These are phyloP conservation scores for Elachura formosa DNA, from an alignment of 2,113 vertebrate species.

Conservation along the genomic window DNA sequence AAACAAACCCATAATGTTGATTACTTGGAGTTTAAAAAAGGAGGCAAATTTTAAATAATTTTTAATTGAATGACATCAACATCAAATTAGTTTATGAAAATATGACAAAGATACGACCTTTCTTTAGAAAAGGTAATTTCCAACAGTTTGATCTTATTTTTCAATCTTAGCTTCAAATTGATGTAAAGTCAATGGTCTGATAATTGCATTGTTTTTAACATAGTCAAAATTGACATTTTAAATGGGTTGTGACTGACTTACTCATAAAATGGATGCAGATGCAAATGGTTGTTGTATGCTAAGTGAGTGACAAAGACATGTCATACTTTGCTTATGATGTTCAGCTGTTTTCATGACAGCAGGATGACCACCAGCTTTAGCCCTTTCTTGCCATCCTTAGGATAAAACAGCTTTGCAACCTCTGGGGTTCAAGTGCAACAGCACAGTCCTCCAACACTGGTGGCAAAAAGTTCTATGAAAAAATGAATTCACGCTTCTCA, in stretches of 20 bases:
- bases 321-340: too few relatives aligned
- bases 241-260: not conserved
- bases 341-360: not conserved
- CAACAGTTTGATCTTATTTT: not conserved
- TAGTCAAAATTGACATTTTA: not conserved
- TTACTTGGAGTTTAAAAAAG: not conserved
- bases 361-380: not conserved
- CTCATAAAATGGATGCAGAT: not conserved
- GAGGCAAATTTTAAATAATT: not conserved
- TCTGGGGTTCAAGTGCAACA: not conserved
- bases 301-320: not conserved
- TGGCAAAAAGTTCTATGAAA: not conserved
- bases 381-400: not conserved
- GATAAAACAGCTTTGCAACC: not conserved
- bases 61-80: not conserved
- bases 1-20: not conserved
- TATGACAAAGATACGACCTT: not conserved
- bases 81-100: not conserved
- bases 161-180: not conserved
- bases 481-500: not conserved
- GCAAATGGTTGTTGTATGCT: not conserved
- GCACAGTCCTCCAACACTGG: not conserved
- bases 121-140: not conserved
- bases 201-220: not conserved
- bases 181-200: not conserved